phyloP scores from a whole-genome alignment of 1,140 invertebrate species.

The Apis laboriosa region DNA sequence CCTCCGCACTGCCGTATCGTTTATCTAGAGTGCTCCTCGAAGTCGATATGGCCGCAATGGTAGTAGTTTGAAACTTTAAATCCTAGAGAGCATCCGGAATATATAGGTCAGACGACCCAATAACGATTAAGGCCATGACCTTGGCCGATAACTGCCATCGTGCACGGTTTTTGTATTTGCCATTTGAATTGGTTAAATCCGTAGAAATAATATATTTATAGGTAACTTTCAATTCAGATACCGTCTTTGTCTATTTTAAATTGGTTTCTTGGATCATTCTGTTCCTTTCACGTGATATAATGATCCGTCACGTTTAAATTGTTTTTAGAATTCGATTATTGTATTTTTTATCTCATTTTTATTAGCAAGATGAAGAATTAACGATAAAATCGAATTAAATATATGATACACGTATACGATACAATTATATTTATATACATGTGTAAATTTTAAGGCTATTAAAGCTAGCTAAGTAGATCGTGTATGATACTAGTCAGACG shows the following conservation, averaged over 20 bases:
- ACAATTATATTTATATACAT: too few relatives aligned
- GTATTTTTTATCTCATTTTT: too few relatives aligned
- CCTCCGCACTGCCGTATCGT: constrained; percentile 40
- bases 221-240: neutral
- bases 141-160: constrained; percentile 29
- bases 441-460: too few relatives aligned
- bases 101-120: constrained; percentile 25
- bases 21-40: constrained; percentile 31
- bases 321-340: neutral
- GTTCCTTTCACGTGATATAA: neutral
- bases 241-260: neutral
- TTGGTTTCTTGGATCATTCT: neutral
- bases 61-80: constrained; percentile 46
- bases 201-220: constrained; percentile 7
- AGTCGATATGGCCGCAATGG: constrained; percentile 11
- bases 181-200: constrained; percentile 17
- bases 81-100: constrained; percentile 25
- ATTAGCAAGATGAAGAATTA: too few relatives aligned
- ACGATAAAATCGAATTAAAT: too few relatives aligned
- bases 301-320: too few relatives aligned
- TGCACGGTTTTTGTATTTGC: constrained; percentile 2
- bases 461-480: neutral
- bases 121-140: constrained; percentile 49
- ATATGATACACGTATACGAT: too few relatives aligned
- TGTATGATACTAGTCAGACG: neutral